A percentile compares a stretch with the other conserved stretches of the same genome.
Evolutionary conservation across 1,140 invertebrate genomes (phyloP).

Genomic region (Drosophila ficusphila): DNA sequence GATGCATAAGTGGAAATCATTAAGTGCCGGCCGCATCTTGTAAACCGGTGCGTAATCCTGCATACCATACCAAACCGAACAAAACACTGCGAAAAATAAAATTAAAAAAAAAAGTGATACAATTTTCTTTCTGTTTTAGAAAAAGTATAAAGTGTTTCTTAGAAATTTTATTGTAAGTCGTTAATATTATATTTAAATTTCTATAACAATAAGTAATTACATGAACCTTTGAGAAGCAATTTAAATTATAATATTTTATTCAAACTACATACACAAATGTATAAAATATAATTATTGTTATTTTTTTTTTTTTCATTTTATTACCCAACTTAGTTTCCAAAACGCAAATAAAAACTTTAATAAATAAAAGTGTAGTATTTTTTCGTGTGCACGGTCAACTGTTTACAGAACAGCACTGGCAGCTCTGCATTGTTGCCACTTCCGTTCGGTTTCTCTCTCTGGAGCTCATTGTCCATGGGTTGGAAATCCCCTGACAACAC

Average conservation of each 20-base stretch:
- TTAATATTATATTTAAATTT: too few relatives aligned
- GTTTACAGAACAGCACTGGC: slow-evolving; percentile 51
- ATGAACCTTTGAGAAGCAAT: too few relatives aligned
- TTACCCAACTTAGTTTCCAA: too few relatives aligned
- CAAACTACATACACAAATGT: too few relatives aligned
- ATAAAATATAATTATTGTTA: too few relatives aligned
- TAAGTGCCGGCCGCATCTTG: slow-evolving; percentile 72
- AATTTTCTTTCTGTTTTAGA: neutral
- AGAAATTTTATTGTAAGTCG: too few relatives aligned
- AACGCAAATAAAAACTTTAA: too few relatives aligned
- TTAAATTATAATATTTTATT: too few relatives aligned
- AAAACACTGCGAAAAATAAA: slow-evolving; percentile 3
- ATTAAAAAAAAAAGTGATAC: neutral
- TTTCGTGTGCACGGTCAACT: slow-evolving; percentile 52
- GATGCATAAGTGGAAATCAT: slow-evolving; percentile 77
- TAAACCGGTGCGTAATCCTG: slow-evolving; percentile 78
- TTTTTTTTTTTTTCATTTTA: neutral
- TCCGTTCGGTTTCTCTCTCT: slow-evolving; percentile 49
- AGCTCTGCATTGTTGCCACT: slow-evolving; percentile 67
- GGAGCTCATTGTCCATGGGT: slow-evolving; percentile 54
- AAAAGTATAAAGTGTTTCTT: too few relatives aligned
- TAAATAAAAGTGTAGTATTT: too few relatives aligned
- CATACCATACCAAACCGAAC: slow-evolving; percentile 6
- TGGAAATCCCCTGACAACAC: slow-evolving; percentile 77
- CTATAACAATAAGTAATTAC: too few relatives aligned